A percentile compares a stretch with the other conserved stretches of the same genome.
phyloP scores from a whole-genome alignment of 1,140 invertebrate genomes.

The Frieseomelitta varia region DNA sequence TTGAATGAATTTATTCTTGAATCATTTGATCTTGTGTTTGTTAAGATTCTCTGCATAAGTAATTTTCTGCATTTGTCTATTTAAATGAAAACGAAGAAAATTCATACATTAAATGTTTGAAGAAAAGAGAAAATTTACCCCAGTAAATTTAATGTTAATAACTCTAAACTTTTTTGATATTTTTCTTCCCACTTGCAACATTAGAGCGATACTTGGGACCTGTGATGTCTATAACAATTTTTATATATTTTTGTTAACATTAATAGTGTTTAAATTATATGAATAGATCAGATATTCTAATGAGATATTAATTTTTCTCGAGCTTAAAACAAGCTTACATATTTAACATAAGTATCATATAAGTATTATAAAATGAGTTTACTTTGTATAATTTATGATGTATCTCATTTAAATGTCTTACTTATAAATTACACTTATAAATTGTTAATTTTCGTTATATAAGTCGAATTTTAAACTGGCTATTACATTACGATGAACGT shows the following conservation, averaged over 20 bases:
- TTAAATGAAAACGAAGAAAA: not conserved
- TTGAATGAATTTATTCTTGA: not conserved
- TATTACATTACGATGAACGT: not conserved
- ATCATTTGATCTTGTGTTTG: not conserved
- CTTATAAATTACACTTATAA: not conserved
- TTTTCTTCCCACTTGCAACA: not conserved
- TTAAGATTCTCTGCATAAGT: not conserved
- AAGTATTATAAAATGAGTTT: not conserved
- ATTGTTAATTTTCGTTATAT: not conserved
- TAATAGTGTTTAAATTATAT: not conserved
- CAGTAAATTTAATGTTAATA: too few relatives aligned
- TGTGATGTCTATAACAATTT: constrained; percentile 36
- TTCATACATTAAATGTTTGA: not conserved
- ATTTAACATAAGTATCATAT: not conserved
- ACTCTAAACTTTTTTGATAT: not conserved
- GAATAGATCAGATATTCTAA: not conserved
- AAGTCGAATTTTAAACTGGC: not conserved
- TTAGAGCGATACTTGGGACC: constrained; percentile 14
- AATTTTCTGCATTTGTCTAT: not conserved
- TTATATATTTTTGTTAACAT: constrained; percentile 39
- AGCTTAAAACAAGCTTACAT: not conserved
- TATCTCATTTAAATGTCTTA: fast-evolving
- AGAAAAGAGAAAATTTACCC: too few relatives aligned
- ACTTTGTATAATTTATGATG: not conserved
- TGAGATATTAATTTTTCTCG: not conserved